Conservation (phyloP, 2,113 vertebrate genomes). For the Cyprinus carpio region DNA sequence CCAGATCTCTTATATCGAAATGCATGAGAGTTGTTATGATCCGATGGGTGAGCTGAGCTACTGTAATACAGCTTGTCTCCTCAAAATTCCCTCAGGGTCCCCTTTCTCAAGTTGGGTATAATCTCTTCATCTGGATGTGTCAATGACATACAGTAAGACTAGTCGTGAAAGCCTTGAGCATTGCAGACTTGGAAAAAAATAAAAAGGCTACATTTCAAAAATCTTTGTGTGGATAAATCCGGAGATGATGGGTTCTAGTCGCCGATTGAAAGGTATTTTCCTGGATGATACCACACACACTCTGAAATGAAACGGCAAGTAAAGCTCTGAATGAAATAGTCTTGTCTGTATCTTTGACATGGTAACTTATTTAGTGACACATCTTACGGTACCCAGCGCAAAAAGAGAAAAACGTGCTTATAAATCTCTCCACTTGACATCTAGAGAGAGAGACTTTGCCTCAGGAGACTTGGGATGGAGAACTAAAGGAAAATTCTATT, state of each 20-base stretch:
- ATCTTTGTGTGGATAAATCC: slow-evolving; percentile 18
- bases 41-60: background rate
- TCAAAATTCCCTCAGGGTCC: slow-evolving; percentile 38
- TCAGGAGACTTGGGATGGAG: slow-evolving; percentile 42
- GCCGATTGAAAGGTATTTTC: background rate
- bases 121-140: slow-evolving; percentile 39
- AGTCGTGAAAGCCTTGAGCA: background rate
- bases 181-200: background rate
- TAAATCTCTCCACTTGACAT: slow-evolving; percentile 8
- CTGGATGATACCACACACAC: background rate
- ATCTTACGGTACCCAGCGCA: background rate
- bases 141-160: background rate
- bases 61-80: slow-evolving; percentile 25
- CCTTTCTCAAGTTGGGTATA: slow-evolving; percentile 5
- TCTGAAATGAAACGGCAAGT: background rate
- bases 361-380: slow-evolving; percentile 23
- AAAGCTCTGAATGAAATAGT: slow-evolving; percentile 24
- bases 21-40: slow-evolving; percentile 39
- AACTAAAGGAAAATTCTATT: slow-evolving; percentile 52
- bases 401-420: slow-evolving; percentile 2
- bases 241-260: background rate
- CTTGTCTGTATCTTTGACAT: slow-evolving; percentile 14
- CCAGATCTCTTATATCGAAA: slow-evolving; percentile 46
- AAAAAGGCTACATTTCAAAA: background rate
- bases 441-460: slow-evolving; percentile 6